These are phyloP conservation scores for Grammomys surdaster DNA, from an alignment of 2,113 vertebrate genomes.

Conservation along the genomic window DNA sequence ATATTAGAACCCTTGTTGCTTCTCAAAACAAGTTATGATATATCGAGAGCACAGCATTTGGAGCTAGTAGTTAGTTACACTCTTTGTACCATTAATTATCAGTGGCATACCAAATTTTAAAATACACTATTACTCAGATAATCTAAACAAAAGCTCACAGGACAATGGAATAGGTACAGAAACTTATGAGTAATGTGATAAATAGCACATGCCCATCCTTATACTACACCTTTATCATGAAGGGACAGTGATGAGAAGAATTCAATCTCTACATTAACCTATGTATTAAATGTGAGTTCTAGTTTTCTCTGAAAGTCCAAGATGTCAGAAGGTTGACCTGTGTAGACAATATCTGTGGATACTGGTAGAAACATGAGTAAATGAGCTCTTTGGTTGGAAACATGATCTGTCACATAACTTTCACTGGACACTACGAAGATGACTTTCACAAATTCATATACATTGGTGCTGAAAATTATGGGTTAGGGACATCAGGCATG, in stretches of 20 bases:
- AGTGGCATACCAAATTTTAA: not conserved
- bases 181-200: not conserved
- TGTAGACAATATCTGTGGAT: not conserved
- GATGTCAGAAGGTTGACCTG: not conserved
- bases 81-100: not conserved
- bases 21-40: not conserved
- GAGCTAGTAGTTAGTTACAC: not conserved
- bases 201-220: not conserved
- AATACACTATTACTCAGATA: not conserved
- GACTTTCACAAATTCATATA: not conserved
- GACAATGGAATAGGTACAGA: not conserved
- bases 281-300: not conserved
- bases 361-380: not conserved
- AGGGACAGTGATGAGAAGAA: not conserved
- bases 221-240: not conserved
- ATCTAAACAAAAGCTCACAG: conserved; percentile 29
- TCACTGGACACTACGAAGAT: not conserved
- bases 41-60: not conserved
- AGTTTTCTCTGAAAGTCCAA: conserved; percentile 21
- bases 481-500: not conserved
- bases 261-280: not conserved
- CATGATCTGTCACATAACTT: not conserved
- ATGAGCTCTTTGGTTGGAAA: not conserved
- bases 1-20: not conserved
- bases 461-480: not conserved